Base-by-base conservation (phyloP, 2,797 vertebrate genomes). In the Glyptemys insculpta region DNA sequence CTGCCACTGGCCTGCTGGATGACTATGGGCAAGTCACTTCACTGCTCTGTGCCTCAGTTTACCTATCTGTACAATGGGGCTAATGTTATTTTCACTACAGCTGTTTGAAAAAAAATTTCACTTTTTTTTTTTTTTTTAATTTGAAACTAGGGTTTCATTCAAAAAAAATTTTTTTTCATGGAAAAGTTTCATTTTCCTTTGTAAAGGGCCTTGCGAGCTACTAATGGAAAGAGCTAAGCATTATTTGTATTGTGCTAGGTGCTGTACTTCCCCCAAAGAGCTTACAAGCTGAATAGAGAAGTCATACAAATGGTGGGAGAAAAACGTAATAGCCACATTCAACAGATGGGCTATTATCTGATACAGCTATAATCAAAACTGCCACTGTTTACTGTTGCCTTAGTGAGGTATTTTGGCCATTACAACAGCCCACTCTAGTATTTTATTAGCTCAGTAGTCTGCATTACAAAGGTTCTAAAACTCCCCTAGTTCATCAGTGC, bases 1-100 rank as follows among this genome's bases (percentile, higher is more conserved):
- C 54, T 1, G 2, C 16, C 3, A 9, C 0, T 0, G 31, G 16
- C 62, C 29, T 78, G 11, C n/a, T 78, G 59, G 2, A 4, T 90
- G 47, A 25, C 23, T 41, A 44, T 41, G 53, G 8, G 37, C 31
- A 91, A 16, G 11, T 79, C 52, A n/a, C 37, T 8, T 49, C 44
- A 1, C 68, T 29, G 49, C 11, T n/a, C 2, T n/a, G 4, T 65
- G 62, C 62, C 59, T 62, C 31, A 34, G 29, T 65, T 65, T n/a
- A 34, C 59, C 59, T 34, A 65, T n/a, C 16, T 65, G 62, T n/a
- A 65, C 62, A 68, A 68, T 37, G 34, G 62, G 34, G 4, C 14
- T n/a, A 68, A n/a, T n/a, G 62, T 29, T 56, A 6, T 47, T 59
- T 62, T 62, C 56, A 57, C 12, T 57, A 57, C 4, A 57, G 25